phyloP scores from a whole-genome alignment of 2,113 vertebrate genomes.

The Hyperoodon ampullatus region DNA sequence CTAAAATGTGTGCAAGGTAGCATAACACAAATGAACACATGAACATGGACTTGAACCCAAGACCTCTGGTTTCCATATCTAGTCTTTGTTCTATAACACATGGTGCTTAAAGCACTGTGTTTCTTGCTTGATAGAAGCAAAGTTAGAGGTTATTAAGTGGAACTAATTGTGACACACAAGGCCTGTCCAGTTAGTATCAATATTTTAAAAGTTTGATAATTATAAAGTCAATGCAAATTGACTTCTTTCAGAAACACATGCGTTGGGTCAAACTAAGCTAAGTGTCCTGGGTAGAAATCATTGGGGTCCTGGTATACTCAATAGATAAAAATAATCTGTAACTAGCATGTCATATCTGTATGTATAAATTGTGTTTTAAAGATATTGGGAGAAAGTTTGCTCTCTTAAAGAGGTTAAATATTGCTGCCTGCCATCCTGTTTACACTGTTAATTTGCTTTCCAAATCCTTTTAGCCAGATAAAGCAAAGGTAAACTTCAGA shows the following conservation, averaged over 20 bases:
- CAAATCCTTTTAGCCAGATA: conserved; percentile 79
- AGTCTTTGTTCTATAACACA: neutral
- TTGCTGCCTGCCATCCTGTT: conserved; percentile 71
- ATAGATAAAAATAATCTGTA: conserved; percentile 55
- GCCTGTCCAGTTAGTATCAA: neutral
- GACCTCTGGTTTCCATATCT: neutral
- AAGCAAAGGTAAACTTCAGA: conserved; percentile 81
- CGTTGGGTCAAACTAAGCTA: neutral
- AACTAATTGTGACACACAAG: neutral
- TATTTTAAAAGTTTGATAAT: conserved; percentile 47
- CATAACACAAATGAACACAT: neutral
- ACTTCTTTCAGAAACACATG: neutral
- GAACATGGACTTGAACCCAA: neutral
- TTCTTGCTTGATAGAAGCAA: conserved; percentile 31
- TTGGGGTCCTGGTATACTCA: neutral
- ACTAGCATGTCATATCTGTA: conserved; percentile 46
- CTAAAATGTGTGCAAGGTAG: neutral
- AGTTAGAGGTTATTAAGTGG: conserved; percentile 10
- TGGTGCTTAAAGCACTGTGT: neutral
- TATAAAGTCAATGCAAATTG: conserved; percentile 37
- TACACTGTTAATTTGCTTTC: conserved; percentile 80
- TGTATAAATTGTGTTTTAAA: conserved; percentile 70
- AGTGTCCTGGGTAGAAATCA: conserved; percentile 38
- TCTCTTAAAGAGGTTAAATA: conserved; percentile 73
- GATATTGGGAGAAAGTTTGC: conserved; percentile 70